Evolutionary conservation across 2,888 invertebrate species (phyloP).

Genomic region (Mantis religiosa): DNA sequence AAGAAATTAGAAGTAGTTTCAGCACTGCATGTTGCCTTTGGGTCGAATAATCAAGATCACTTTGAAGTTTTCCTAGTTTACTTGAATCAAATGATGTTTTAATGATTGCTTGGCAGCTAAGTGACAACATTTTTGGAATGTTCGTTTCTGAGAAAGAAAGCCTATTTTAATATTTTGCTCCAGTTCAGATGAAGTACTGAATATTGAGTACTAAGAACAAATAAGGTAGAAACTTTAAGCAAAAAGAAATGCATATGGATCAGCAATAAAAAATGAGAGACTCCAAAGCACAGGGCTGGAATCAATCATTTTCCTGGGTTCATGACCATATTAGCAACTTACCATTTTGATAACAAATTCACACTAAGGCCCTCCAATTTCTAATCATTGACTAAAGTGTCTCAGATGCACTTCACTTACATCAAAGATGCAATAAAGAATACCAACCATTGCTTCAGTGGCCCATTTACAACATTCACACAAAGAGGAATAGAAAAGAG

Average conservation of each 20-base stretch:
- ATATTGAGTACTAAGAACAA: no score
- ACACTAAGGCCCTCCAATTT: neutral
- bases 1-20: no score
- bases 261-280: neutral
- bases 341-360: neutral
- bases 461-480: neutral
- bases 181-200: no score
- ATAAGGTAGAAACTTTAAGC: no score
- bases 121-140: no score
- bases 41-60: no score
- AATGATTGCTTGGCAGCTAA: no score
- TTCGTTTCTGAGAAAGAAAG: no score
- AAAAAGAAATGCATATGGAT: neutral
- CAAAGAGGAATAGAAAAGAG: neutral
- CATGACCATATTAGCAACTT: neutral
- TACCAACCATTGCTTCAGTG: neutral
- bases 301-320: neutral
- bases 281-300: neutral
- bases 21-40: no score
- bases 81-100: no score
- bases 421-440: neutral
- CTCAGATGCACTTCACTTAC: neutral
- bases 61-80: no score
- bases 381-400: neutral
- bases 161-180: no score